phyloP scores from a whole-genome alignment of 2,888 invertebrate species.

The Leptinotarsa haldemani region DNA sequence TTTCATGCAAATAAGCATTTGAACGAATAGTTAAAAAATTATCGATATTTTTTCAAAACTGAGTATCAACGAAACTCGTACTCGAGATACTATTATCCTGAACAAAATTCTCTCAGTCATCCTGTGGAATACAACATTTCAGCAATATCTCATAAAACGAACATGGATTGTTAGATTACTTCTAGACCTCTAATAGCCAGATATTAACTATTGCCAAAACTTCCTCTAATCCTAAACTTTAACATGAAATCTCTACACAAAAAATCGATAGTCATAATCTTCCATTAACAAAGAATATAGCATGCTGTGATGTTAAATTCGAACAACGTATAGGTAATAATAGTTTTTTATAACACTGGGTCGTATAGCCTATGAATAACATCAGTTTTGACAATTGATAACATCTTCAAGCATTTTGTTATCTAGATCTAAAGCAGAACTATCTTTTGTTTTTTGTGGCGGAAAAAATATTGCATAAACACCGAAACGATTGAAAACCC shows the following conservation, averaged over 20 bases:
- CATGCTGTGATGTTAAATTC: slow-evolving; percentile 59
- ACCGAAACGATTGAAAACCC: slow-evolving; percentile 23
- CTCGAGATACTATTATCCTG: background rate
- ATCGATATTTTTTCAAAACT: too few relatives aligned
- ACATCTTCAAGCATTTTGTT: slow-evolving; percentile 57
- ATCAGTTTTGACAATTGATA: slow-evolving; percentile 59
- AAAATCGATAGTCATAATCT: slow-evolving; percentile 46
- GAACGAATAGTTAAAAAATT: too few relatives aligned
- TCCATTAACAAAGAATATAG: slow-evolving; percentile 45
- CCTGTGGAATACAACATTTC: slow-evolving; percentile 5
- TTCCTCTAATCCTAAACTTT: slow-evolving; percentile 51
- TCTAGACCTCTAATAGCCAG: slow-evolving; percentile 33
- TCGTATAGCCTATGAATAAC: slow-evolving; percentile 40
- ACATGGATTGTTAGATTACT: slow-evolving; percentile 51
- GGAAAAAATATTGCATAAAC: slow-evolving; percentile 55
- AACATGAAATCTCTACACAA: slow-evolving; percentile 56
- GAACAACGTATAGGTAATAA: slow-evolving; percentile 52
- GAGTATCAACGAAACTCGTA: too few relatives aligned
- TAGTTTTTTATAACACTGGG: slow-evolving; percentile 61
- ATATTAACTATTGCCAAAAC: slow-evolving; percentile 61
- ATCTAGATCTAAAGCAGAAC: slow-evolving; percentile 62
- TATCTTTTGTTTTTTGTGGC: slow-evolving; percentile 53
- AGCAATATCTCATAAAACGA: slow-evolving; percentile 41
- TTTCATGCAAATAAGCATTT: too few relatives aligned
- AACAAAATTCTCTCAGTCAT: background rate